phyloP scores from a whole-genome alignment of 2,888 invertebrate genomes.

The Leptura quadrifasciata region DNA sequence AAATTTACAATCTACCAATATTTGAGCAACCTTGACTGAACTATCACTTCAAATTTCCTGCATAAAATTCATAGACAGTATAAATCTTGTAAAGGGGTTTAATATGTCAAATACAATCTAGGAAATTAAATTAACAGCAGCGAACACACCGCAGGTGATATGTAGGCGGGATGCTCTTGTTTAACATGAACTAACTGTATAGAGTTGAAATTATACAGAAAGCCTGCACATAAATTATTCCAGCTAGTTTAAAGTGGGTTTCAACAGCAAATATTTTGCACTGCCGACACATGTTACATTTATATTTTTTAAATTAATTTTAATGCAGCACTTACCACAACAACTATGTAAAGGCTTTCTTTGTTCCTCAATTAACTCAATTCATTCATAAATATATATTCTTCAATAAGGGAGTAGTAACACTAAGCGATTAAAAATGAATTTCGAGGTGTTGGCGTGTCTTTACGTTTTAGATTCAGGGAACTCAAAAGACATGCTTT shows the following conservation, averaged over 20 bases:
- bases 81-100: constrained; percentile 4
- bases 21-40: background rate
- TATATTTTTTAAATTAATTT: too few relatives aligned
- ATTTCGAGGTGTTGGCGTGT: too few relatives aligned
- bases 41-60: background rate
- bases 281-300: too few relatives aligned
- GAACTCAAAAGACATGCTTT: too few relatives aligned
- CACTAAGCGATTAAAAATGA: too few relatives aligned
- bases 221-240: background rate
- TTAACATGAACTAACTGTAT: constrained; percentile 19
- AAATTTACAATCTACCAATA: too few relatives aligned
- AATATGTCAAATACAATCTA: background rate
- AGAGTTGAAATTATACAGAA: background rate
- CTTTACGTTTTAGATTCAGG: too few relatives aligned
- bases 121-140: constrained; percentile 9
- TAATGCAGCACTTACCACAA: too few relatives aligned
- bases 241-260: background rate
- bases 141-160: constrained; percentile 18
- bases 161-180: constrained; percentile 4
- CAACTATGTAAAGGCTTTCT: too few relatives aligned
- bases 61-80: constrained; percentile 8
- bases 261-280: background rate
- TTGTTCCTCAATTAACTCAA: too few relatives aligned
- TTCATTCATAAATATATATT: too few relatives aligned
- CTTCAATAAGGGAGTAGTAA: too few relatives aligned